These are phyloP conservation scores for Graptemys geographica DNA, from an alignment of 2,797 vertebrate genomes.

Conservation along the genomic window DNA sequence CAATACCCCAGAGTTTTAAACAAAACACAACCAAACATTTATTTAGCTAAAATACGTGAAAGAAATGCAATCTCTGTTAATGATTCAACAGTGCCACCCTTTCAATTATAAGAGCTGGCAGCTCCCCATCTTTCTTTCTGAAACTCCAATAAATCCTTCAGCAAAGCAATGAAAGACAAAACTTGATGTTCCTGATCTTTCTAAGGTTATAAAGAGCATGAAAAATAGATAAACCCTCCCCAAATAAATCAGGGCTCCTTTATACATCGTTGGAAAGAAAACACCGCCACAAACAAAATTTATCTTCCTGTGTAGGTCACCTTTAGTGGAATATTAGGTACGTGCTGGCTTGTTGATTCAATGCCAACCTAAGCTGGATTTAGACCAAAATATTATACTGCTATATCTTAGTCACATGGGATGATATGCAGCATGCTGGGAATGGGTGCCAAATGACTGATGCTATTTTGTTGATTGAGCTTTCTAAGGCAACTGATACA, in stretches of 20 bases:
- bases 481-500: slow-evolving; percentile 12
- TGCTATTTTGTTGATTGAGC: slow-evolving; percentile 2
- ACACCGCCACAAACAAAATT: background rate
- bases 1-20: no score
- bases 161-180: background rate
- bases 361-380: background rate
- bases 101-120: background rate
- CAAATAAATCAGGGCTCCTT: background rate
- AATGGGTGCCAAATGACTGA: background rate
- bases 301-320: background rate
- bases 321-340: background rate
- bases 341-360: background rate
- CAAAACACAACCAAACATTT: background rate
- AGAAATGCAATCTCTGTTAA: background rate
- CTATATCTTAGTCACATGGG: background rate
- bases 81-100: background rate
- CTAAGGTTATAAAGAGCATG: background rate
- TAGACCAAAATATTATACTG: background rate
- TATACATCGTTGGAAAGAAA: background rate
- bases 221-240: background rate
- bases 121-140: background rate
- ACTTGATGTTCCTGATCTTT: background rate
- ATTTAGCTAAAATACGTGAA: background rate
- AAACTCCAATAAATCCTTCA: slow-evolving; percentile 6
- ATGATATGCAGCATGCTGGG: background rate